These are phyloP conservation scores for Peucedramus taeniatus DNA, from an alignment of 2,113 vertebrate genomes.

Conservation along the genomic window DNA sequence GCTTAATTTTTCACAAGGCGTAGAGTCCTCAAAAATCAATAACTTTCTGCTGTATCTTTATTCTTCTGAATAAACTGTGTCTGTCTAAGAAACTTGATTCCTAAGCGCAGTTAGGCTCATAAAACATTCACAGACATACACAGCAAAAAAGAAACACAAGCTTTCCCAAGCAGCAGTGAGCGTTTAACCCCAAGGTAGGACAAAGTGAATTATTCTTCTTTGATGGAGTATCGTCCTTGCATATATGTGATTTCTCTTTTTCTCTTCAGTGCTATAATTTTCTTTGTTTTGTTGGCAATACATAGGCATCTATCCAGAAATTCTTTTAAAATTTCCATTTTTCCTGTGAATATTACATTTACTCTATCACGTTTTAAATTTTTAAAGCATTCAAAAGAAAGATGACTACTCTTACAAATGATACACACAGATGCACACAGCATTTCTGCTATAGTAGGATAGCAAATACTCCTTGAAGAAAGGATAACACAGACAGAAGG, in stretches of 20 bases:
- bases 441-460: background rate
- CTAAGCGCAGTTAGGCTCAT: slow-evolving; percentile 74
- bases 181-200: slow-evolving; percentile 67
- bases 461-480: background rate
- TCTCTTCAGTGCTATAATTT: background rate
- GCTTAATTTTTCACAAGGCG: slow-evolving; percentile 82
- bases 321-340: background rate
- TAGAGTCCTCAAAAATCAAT: slow-evolving; percentile 79
- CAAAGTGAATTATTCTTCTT: slow-evolving; percentile 54
- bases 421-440: background rate
- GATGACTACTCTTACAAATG: background rate
- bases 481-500: background rate
- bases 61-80: slow-evolving; percentile 76
- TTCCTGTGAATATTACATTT: background rate
- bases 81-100: slow-evolving; percentile 78
- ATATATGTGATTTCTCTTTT: background rate
- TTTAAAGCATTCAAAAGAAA: background rate
- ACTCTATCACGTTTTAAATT: background rate
- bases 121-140: slow-evolving; percentile 79
- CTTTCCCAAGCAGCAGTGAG: slow-evolving; percentile 51
- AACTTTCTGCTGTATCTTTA: slow-evolving; percentile 77
- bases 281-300: background rate
- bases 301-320: background rate
- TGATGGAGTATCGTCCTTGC: slow-evolving; percentile 46
- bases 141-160: slow-evolving; percentile 73